These are phyloP conservation scores for Eucidaris tribuloides DNA, from an alignment of 35 echinoderm and acorn worm genomes.

Conservation along the genomic window DNA sequence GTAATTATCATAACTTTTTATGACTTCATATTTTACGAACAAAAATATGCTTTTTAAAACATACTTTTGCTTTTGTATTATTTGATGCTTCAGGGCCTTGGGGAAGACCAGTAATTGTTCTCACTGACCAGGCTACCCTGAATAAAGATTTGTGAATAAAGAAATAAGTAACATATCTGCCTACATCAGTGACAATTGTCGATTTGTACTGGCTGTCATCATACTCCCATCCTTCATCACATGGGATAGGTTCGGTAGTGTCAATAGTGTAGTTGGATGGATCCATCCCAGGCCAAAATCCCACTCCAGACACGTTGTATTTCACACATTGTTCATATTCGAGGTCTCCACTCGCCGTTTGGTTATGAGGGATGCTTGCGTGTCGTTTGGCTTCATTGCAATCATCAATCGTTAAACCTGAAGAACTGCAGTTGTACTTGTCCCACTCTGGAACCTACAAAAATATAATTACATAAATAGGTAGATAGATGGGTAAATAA, in stretches of 20 bases:
- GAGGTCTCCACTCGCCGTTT: not conserved
- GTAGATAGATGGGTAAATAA: no score
- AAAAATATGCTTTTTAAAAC: no score
- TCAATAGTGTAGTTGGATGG: not conserved
- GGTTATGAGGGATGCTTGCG: conserved; percentile 37
- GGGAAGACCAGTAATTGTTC: no score
- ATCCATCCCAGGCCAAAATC: conserved; percentile 3
- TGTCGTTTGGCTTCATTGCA: conserved; percentile 36
- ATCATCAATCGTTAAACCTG: not conserved
- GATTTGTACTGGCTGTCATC: conserved; percentile 52
- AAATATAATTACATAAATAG: no score
- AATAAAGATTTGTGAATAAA: no score
- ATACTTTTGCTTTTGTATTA: no score
- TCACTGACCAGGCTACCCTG: no score
- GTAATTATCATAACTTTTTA: no score
- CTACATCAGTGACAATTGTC: conserved; percentile 61
- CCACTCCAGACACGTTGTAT: conserved; percentile 41
- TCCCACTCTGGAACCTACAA: conserved; percentile 49
- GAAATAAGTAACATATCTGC: no score
- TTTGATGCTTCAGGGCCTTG: no score
- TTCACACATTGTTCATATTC: conserved; percentile 29
- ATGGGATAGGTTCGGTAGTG: conserved; percentile 9
- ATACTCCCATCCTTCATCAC: conserved; percentile 75
- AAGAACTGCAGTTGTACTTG: conserved; percentile 30
- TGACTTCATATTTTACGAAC: no score